A percentile compares a stretch with the other conserved stretches of the same genome.
Evolutionary conservation across 2,797 vertebrate species (phyloP).

Genomic region (Todus mexicanus): DNA sequence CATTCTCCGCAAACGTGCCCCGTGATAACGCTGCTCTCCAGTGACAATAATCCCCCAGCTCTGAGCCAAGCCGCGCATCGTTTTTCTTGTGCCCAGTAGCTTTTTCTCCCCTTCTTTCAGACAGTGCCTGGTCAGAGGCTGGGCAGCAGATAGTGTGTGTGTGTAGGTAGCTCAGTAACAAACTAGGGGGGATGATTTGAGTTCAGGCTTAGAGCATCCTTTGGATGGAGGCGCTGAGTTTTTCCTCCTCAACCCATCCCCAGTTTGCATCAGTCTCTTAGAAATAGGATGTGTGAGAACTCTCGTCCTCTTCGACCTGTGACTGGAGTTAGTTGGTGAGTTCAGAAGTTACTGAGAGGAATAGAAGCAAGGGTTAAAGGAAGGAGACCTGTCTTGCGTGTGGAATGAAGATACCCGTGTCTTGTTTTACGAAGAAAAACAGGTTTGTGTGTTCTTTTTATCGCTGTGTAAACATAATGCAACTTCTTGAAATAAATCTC

Average conservation of each 20-base stretch:
- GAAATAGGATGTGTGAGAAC: not conserved
- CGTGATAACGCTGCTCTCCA: not conserved
- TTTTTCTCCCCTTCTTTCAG: not conserved
- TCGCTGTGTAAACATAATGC: not conserved
- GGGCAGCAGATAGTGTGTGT: fast-evolving
- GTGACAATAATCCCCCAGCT: not conserved
- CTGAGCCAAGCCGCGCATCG: fast-evolving
- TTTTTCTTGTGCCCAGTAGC: fast-evolving
- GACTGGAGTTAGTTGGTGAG: not conserved
- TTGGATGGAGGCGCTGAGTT: not conserved
- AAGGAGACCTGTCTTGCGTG: not conserved
- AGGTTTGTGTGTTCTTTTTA: not conserved
- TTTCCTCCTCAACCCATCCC: not conserved
- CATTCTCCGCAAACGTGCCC: not conserved
- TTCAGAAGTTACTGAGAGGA: not conserved
- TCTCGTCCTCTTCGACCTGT: not conserved
- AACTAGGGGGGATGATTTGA: not conserved
- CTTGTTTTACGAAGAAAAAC: not conserved
- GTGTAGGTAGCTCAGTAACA: not conserved
- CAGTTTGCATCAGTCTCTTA: not conserved
- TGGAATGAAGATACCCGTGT: not conserved
- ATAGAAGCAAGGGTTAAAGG: not conserved
- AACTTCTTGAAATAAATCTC: slow-evolving; percentile 17
- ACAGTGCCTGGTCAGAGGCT: not conserved
- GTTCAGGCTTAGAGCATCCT: not conserved